phyloP scores from a whole-genome alignment of 2,797 vertebrate species.

The Darevskia nairensis region DNA sequence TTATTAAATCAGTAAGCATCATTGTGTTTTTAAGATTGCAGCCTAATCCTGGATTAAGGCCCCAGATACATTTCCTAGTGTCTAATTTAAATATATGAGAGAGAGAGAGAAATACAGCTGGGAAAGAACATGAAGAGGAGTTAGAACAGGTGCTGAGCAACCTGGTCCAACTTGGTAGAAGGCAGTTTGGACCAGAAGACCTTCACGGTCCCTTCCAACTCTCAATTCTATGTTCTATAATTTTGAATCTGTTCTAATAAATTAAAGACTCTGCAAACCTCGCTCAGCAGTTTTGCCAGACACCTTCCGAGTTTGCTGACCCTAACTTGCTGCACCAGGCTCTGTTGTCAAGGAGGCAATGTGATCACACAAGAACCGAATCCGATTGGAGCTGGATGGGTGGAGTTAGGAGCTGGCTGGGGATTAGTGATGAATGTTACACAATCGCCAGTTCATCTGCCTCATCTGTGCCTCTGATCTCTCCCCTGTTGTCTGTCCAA shows the following conservation, averaged over 20 bases:
- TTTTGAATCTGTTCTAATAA: background rate
- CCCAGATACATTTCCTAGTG: constrained; percentile 3
- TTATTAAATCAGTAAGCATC: background rate
- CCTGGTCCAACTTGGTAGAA: background rate
- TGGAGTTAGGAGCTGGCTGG: background rate
- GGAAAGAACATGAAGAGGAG: background rate
- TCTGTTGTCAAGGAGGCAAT: background rate
- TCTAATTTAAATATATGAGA: background rate
- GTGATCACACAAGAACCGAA: background rate
- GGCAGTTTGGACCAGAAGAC: background rate
- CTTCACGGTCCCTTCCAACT: too few relatives aligned
- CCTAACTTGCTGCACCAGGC: background rate
- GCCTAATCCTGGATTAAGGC: background rate
- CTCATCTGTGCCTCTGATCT: background rate
- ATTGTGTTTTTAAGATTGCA: background rate
- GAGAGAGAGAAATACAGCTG: background rate
- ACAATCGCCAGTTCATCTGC: background rate
- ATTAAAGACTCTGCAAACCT: background rate
- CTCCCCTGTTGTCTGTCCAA: background rate
- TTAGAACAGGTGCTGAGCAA: background rate
- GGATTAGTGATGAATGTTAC: background rate
- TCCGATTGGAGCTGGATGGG: background rate
- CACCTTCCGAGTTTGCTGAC: background rate
- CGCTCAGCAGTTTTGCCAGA: background rate
- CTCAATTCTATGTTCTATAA: background rate